Conservation (phyloP, 2,888 invertebrate species). For the Cyrtodaria siliqua region DNA sequence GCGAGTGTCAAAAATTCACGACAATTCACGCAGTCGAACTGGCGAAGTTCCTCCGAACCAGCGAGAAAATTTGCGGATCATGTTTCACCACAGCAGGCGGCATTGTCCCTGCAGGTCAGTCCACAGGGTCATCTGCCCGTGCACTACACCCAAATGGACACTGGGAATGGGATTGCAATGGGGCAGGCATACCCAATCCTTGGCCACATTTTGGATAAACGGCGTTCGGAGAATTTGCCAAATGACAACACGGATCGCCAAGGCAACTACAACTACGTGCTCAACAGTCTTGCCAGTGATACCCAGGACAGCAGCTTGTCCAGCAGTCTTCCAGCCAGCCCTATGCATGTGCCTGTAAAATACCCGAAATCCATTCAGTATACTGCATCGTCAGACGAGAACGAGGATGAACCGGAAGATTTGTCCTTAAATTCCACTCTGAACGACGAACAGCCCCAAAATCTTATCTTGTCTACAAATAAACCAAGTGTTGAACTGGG, state of each 20-base stretch:
- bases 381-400: conserved; percentile 38
- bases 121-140: conserved; percentile 5
- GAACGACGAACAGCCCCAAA: conserved; percentile 26
- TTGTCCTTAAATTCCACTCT: conserved; percentile 14
- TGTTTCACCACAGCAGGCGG: conserved; percentile 5
- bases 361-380: conserved; percentile 49
- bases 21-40: conserved; percentile 19
- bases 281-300: conserved; percentile 30
- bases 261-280: conserved; percentile 54
- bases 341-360: conserved; percentile 44
- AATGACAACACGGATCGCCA: conserved; percentile 4
- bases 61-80: background rate
- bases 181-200: conserved; percentile 8
- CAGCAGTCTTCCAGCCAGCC: conserved; percentile 42
- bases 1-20: conserved; percentile 1
- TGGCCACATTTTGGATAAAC: conserved; percentile 1
- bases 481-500: background rate
- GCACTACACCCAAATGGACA: background rate
- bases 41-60: conserved; percentile 43
- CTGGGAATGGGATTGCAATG: background rate
- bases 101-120: conserved; percentile 12
- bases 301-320: background rate
- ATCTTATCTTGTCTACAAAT: conserved; percentile 17
- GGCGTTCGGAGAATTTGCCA: conserved; percentile 8
- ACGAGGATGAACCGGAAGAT: conserved; percentile 47